phyloP scores from a whole-genome alignment of 2,797 vertebrate genomes.

The Spinibarbus caldwelli region DNA sequence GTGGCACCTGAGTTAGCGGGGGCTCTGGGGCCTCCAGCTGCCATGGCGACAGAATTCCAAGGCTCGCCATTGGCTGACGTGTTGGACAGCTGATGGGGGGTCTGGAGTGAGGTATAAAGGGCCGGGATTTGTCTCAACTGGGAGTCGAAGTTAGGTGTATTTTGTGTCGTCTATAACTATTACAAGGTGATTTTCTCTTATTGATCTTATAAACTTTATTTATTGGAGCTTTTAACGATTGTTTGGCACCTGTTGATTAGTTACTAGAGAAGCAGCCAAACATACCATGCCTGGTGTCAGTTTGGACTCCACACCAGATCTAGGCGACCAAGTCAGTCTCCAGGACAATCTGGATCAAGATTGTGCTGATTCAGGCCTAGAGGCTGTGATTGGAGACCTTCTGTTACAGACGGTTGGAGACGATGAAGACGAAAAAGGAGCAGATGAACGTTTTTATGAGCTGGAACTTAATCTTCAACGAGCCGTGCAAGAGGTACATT shows the following conservation, averaged over 20 bases:
- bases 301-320: conserved; percentile 69
- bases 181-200: neutral
- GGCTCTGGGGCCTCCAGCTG: conserved; percentile 66
- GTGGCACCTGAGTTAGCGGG: conserved; percentile 71
- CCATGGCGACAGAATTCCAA: conserved; percentile 71
- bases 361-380: conserved; percentile 69
- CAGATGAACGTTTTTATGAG: conserved; percentile 44
- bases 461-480: conserved; percentile 72
- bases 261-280: conserved; percentile 16
- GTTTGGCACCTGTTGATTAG: neutral
- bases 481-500: conserved; percentile 78
- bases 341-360: conserved; percentile 62
- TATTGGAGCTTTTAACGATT: neutral
- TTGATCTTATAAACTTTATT: neutral
- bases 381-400: conserved; percentile 72
- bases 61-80: conserved; percentile 71
- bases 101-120: conserved; percentile 72
- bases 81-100: conserved; percentile 61
- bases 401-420: conserved; percentile 56
- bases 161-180: neutral
- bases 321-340: conserved; percentile 52
- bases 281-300: conserved; percentile 77
- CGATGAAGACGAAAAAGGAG: conserved; percentile 57
- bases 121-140: conserved; percentile 14
- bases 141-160: neutral